phyloP scores from a whole-genome alignment of 2,888 invertebrate genomes.

The Polia nebulosa region DNA sequence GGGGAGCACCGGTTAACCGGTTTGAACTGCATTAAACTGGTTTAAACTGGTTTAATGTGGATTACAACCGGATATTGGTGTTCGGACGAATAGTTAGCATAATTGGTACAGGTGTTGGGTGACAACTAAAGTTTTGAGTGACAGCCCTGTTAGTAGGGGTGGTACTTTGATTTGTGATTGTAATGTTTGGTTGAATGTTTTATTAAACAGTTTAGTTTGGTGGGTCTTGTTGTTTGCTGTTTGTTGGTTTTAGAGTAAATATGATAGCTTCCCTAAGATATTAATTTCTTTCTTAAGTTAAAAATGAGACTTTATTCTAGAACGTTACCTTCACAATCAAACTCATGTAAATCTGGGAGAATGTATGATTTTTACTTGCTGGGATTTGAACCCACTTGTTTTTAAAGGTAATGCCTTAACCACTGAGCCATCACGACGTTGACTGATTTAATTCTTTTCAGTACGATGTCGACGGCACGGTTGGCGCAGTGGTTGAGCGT shows the following conservation, averaged over 20 bases:
- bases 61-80: constrained; percentile 76
- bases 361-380: too few relatives aligned
- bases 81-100: constrained; percentile 62
- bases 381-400: too few relatives aligned
- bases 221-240: not conserved
- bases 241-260: not conserved
- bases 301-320: too few relatives aligned
- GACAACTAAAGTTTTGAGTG: constrained; percentile 51
- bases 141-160: constrained; percentile 29
- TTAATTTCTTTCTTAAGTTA: too few relatives aligned
- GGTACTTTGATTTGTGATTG: constrained; percentile 40
- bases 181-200: constrained; percentile 12
- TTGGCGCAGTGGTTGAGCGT: too few relatives aligned
- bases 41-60: constrained; percentile 79
- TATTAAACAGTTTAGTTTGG: constrained; percentile 9
- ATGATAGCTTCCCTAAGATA: too few relatives aligned
- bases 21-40: constrained; percentile 80
- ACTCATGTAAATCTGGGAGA: too few relatives aligned
- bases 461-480: too few relatives aligned
- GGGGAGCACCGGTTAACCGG: constrained; percentile 71
- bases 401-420: too few relatives aligned
- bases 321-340: too few relatives aligned
- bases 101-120: constrained; percentile 56
- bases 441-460: too few relatives aligned
- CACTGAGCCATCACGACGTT: too few relatives aligned